Evolutionary conservation across 2,888 invertebrate species (phyloP).

Genomic region (Malacosoma neustria): DNA sequence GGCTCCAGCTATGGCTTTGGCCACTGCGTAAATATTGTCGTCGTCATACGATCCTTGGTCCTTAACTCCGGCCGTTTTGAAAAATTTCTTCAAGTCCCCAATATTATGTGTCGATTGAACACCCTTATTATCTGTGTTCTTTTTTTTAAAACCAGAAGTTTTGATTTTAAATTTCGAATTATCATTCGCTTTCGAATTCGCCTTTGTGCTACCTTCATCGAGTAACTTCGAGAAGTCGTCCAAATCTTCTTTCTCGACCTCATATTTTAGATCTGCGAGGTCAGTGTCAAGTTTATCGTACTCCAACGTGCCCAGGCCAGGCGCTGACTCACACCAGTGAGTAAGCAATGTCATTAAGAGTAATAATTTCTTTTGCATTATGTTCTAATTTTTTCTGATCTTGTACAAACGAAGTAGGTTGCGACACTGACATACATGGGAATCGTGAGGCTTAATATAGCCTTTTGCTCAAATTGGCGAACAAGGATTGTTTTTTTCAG

Average conservation of each 20-base stretch:
- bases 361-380: slow-evolving; percentile 45
- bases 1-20: slow-evolving; percentile 45
- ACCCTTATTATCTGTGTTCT: slow-evolving; percentile 34
- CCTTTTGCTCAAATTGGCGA: slow-evolving; percentile 37
- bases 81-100: slow-evolving; percentile 43
- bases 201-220: slow-evolving; percentile 22
- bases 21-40: slow-evolving; percentile 49
- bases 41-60: slow-evolving; percentile 46
- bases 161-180: slow-evolving; percentile 23
- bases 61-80: slow-evolving; percentile 32
- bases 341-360: slow-evolving; percentile 38
- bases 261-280: slow-evolving; percentile 41
- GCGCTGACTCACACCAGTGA: slow-evolving; percentile 35
- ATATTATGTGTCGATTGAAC: slow-evolving; percentile 35
- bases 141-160: slow-evolving; percentile 39
- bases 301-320: slow-evolving; percentile 33
- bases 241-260: slow-evolving; percentile 44
- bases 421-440: slow-evolving; percentile 72
- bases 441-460: slow-evolving; percentile 51
- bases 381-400: slow-evolving; percentile 36
- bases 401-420: slow-evolving; percentile 62
- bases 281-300: slow-evolving; percentile 47
- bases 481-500: slow-evolving; percentile 51
- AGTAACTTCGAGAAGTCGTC: slow-evolving; percentile 39
- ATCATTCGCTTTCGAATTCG: slow-evolving; percentile 11